Evolutionary conservation across 2,113 vertebrate genomes (phyloP), one percentile per base, ranked within the genome.

Genomic region (Nesoenas mayeri): DNA sequence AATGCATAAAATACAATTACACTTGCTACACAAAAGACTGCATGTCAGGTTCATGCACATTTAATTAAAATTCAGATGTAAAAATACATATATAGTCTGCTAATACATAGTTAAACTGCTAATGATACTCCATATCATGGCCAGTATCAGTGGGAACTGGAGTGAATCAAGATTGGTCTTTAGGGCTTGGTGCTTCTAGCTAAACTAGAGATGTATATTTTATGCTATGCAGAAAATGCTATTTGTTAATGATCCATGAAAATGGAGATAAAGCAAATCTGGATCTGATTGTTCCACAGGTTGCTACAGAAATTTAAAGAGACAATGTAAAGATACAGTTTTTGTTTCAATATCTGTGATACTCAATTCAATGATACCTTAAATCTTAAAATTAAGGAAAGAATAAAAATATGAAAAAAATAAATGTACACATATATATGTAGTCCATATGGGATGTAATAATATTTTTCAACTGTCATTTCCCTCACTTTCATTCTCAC

Each of bases 1-100:
- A 97, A 96, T 69, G 85, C 91, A 95, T 91, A 95, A 96, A 97
- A 94, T 92, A 95, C 71, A 48, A 93, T 91, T 95, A 96, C 67
- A 79, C 50, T 96, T 93, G 56, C 87, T 93, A 89, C 75, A 96
- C 77, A 96, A 89, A 95, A 85, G 83, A 88, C 65, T 85, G 53
- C 62, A 21, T 88, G 88, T 91, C 80, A 88, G 72, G 74, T 91
- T 94, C 92, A 91, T 71, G 89, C 26, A 42, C 72, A 53, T 62
- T 96, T 96, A 94, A 94, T 97, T 97, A 95, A 93, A 97, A 97
- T 62, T 73, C 71, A 88, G 38, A 91, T 70, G 75, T 67, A 79
- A 96, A 96, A 67, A 40, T 10, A 36, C 17, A 50, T 31, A 7
- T 26, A 32, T 0, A 6, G 32, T 66, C 84, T 86, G 80, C 71